A percentile compares a stretch with the other conserved stretches of the same genome.
These are phyloP conservation scores for Marmota flaviventris DNA, from an alignment of 2,113 vertebrate species.

Conservation along the genomic window DNA sequence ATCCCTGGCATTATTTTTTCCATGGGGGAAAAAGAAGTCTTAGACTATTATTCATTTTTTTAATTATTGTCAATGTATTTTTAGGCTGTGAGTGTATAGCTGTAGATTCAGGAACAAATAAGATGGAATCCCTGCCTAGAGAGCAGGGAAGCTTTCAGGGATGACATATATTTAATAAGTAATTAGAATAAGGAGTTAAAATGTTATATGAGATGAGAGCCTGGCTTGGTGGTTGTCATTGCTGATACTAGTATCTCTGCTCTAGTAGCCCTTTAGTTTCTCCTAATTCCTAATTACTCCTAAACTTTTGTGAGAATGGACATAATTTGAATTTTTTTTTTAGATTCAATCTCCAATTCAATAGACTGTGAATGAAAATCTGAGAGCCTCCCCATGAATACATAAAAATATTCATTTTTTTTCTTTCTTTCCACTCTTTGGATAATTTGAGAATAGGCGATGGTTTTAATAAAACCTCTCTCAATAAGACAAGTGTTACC, in stretches of 20 bases:
- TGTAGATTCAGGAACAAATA: not conserved
- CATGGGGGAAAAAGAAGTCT: not conserved
- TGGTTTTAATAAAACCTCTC: not conserved
- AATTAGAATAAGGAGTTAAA: not conserved
- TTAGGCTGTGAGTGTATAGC: not conserved
- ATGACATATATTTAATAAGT: not conserved
- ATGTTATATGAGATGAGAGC: not conserved
- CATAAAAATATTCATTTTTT: not conserved
- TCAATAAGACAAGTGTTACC: not conserved
- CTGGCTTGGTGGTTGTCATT: too few species aligned
- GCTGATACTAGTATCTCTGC: not conserved
- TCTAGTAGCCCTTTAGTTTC: rapidly evolving
- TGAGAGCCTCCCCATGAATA: not conserved
- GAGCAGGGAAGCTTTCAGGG: not conserved
- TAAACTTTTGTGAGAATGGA: not conserved
- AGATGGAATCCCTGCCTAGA: not conserved
- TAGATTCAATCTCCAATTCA: not conserved
- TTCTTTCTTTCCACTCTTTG: not conserved
- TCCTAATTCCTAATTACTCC: not conserved
- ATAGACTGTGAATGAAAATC: not conserved
- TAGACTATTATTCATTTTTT: not conserved
- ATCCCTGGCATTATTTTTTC: not conserved
- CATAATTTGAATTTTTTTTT: not conserved
- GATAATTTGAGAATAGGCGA: not conserved
- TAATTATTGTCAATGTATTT: not conserved